A percentile compares a stretch with the other conserved stretches of the same genome.
phyloP scores from a whole-genome alignment of 2,797 vertebrate species.

The Anguilla obscura region DNA sequence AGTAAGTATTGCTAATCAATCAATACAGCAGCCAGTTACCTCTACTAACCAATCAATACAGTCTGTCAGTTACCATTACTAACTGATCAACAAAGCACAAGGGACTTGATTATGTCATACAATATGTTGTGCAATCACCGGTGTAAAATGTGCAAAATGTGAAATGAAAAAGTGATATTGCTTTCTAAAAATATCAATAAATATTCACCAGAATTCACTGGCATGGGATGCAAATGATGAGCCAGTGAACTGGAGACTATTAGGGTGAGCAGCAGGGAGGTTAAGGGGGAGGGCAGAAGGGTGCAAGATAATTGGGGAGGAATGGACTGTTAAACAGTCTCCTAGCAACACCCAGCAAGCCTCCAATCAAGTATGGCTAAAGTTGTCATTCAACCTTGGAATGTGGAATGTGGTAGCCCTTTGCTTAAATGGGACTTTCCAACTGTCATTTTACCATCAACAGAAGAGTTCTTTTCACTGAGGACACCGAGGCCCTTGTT shows the following conservation, averaged over 20 bases:
- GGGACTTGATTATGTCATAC: background rate
- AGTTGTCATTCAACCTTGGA: constrained; percentile 69
- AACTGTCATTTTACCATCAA: constrained; percentile 42
- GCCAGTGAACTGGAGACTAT: constrained; percentile 33
- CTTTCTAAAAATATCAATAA: background rate
- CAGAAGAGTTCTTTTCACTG: constrained; percentile 38
- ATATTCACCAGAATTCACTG: background rate
- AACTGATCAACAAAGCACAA: background rate
- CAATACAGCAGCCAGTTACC: background rate
- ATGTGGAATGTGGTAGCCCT: constrained; percentile 44
- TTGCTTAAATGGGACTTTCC: constrained; percentile 52
- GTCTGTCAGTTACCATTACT: background rate
- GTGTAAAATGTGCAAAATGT: background rate
- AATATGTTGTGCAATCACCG: background rate
- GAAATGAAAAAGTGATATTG: background rate
- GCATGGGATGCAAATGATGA: background rate
- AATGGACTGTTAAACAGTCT: constrained; percentile 77
- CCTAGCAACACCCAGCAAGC: constrained; percentile 84
- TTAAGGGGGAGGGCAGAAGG: constrained; percentile 38
- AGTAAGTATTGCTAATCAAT: background rate
- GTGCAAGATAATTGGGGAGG: constrained; percentile 83
- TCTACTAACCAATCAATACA: background rate
- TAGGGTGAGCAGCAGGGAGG: constrained; percentile 32
- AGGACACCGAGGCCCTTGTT: constrained; percentile 42
- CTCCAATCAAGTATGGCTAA: constrained; percentile 77